These are phyloP conservation scores for Scalopus aquaticus DNA, from an alignment of 2,113 vertebrate genomes.

Conservation along the genomic window DNA sequence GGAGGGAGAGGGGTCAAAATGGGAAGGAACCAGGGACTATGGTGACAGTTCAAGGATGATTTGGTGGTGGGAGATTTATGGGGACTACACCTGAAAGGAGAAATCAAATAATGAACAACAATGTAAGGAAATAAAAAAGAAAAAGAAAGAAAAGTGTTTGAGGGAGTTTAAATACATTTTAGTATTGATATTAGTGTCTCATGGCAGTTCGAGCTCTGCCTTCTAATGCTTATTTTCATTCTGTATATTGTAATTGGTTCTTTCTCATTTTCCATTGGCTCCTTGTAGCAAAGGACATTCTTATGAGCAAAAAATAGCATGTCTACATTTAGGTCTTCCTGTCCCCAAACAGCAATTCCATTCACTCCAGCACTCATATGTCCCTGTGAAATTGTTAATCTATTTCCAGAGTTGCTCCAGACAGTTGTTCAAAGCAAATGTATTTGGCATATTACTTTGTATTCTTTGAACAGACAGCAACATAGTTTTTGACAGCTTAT, in stretches of 20 bases:
- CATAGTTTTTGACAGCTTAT: constrained; percentile 71
- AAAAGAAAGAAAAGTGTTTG: neutral
- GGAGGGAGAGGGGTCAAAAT: too few relatives aligned
- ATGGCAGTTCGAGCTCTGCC: neutral
- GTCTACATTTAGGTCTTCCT: neutral
- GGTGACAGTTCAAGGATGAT: too few relatives aligned
- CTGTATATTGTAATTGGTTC: neutral
- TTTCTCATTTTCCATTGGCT: constrained; percentile 1
- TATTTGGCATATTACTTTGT: constrained; percentile 47
- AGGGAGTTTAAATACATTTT: neutral
- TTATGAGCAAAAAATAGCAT: neutral
- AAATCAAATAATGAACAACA: too few relatives aligned
- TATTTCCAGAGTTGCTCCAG: constrained; percentile 25
- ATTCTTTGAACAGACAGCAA: constrained; percentile 57
- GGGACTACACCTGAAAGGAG: too few relatives aligned
- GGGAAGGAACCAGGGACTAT: too few relatives aligned
- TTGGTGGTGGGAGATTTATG: too few relatives aligned
- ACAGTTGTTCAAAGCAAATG: constrained; percentile 45
- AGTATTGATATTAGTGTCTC: neutral
- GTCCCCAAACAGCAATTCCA: neutral
- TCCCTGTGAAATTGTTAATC: neutral
- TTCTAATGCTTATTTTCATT: neutral
- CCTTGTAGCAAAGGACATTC: neutral
- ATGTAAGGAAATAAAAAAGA: too few relatives aligned
- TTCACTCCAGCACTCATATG: neutral